Conservation (phyloP, 92 coral and sea anemone species). For the Epizoanthus rinbou region DNA sequence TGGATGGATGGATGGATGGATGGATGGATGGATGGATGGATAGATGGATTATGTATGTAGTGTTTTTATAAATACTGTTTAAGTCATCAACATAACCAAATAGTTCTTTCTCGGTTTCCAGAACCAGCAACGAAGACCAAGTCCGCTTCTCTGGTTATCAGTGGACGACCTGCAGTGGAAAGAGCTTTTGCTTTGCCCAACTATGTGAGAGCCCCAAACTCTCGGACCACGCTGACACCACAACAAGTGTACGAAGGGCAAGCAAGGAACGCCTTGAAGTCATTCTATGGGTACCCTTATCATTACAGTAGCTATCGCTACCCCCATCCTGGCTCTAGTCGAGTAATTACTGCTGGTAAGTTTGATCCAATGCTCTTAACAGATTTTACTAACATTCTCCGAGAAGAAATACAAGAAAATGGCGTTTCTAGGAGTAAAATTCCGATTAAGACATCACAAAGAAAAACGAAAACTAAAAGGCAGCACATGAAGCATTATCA, state of each 20-base stretch:
- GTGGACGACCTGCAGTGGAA: neutral
- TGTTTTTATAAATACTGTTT: too few species aligned
- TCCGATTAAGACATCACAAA: neutral
- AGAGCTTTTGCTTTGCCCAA: neutral
- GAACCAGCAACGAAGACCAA: constrained; percentile 1
- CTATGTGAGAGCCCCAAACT: neutral
- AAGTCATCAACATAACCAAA: too few species aligned
- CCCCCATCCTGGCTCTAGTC: constrained; percentile 17
- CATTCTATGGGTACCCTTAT: neutral
- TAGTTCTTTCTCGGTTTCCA: neutral
- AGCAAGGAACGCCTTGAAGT: neutral
- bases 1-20: too few species aligned
- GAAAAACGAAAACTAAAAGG: neutral
- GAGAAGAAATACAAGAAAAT: constrained; percentile 14
- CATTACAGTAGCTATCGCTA: constrained; percentile 12
- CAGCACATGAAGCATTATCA: neutral
- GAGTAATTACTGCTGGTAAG: constrained; percentile 44
- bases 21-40: too few species aligned
- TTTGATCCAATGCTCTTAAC: constrained; percentile 34
- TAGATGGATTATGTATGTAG: too few species aligned
- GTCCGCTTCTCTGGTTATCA: neutral
- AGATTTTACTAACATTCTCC: constrained; percentile 25
- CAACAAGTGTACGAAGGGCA: neutral
- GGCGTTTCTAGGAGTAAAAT: neutral
- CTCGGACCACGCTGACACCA: neutral